Conservation (phyloP, 2,888 invertebrate genomes). For the Miltochrista miniata region DNA sequence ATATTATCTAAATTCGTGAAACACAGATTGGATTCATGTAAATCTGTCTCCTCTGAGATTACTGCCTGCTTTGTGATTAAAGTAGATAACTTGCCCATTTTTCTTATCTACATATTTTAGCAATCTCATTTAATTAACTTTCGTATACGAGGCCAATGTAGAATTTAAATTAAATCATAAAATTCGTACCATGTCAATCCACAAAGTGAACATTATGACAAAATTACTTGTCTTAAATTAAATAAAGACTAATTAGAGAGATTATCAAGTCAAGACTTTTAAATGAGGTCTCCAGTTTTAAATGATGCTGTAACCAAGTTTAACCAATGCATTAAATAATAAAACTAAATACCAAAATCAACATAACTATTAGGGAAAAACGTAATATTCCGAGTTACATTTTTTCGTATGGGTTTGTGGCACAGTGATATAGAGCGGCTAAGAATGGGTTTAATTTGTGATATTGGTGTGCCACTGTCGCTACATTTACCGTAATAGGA, state of each 20-base stretch:
- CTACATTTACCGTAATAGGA: slow-evolving; percentile 45
- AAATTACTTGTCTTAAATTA: no score
- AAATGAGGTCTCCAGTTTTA: no score
- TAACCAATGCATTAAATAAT: no score
- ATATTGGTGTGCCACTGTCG: slow-evolving; percentile 47
- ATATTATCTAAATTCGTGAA: neutral
- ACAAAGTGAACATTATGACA: no score
- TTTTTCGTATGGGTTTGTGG: neutral
- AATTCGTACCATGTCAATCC: neutral
- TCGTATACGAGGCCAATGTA: neutral
- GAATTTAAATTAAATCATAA: neutral
- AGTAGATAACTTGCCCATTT: slow-evolving; percentile 4
- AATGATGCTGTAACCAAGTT: no score
- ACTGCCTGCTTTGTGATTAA: slow-evolving; percentile 3
- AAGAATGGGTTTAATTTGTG: slow-evolving; percentile 54
- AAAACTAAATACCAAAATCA: no score
- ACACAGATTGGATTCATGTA: slow-evolving; percentile 6
- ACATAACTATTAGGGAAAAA: no score
- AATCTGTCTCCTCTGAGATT: slow-evolving; percentile 3
- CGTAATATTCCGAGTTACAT: neutral
- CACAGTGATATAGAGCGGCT: slow-evolving; percentile 5
- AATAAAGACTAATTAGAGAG: no score
- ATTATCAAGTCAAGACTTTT: no score
- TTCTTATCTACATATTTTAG: slow-evolving; percentile 8
- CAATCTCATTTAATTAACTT: neutral